Evolutionary conservation across 2,888 invertebrate species (phyloP), one percentile per base, ranked within the genome.

Genomic region (Mesorhabditis spiculigera): DNA sequence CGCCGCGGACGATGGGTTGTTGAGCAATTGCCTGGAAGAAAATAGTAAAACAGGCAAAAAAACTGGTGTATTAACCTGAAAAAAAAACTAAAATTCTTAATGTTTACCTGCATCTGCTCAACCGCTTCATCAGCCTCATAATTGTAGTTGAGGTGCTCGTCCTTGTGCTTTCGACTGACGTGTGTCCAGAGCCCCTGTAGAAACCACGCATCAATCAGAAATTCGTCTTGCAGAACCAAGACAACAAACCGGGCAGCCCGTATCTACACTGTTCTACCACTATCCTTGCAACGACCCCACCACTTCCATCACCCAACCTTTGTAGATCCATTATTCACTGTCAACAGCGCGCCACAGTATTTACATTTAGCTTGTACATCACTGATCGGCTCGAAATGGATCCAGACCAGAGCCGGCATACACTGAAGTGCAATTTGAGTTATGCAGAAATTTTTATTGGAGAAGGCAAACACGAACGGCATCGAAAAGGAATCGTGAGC

Each of bases 331-430:
- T 50, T 50, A 13, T 10, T 50, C 58, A 50, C 58, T 50, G 58
- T 50, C 8, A 50, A n/a, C 8, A 50, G 10, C 8, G 58, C 58
- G 10, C 10, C 58, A 50, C 58, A 50, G n/a, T 50, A 50, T 50
- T 50, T 50, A n/a, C 58, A 50, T 50, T n/a, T 50, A 13, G 58
- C 58, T n/a, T 50, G 58, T 13, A 50, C 3, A 50, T 50, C 58
- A n/a, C 58, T 50, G 10, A 50, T 10, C 58, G 58, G 10, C n/a
- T 50, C 58, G n/a, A 50, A 50, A 50, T 50, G 58, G 8, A 50
- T 50, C 58, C 58, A 50, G n/a, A 50, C 58, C 58, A 50, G 58
- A 13, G 58, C 58, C 58, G 58, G 58, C 58, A 50, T 50, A 50
- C 58, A 13, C 8, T 50, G n/a, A 50, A 50, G 58, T 50, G n/a